Evolutionary conservation across 2,797 vertebrate genomes (phyloP).

Genomic region (Malacoctenus gilli): DNA sequence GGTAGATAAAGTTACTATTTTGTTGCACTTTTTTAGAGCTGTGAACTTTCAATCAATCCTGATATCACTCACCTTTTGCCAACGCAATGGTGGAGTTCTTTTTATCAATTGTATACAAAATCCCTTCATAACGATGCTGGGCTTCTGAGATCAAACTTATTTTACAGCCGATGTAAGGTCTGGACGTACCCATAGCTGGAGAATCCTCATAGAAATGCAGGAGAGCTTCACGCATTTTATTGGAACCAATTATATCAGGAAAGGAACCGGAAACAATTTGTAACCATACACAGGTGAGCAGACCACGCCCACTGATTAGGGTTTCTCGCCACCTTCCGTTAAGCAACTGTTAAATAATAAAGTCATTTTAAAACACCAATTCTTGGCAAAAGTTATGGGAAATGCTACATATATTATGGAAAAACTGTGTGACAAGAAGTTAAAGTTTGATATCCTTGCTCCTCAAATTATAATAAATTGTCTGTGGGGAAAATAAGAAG

Average conservation of each 20-base stretch:
- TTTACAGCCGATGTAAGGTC: constrained; percentile 89
- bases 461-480: too few relatives aligned
- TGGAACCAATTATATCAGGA: rapidly evolving
- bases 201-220: too few relatives aligned
- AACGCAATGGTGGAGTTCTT: constrained; percentile 90
- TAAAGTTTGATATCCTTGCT: too few relatives aligned
- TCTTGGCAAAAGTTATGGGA: too few relatives aligned
- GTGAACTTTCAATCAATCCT: too few relatives aligned
- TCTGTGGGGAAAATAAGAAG: too few relatives aligned
- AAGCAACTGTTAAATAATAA: not conserved
- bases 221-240: too few relatives aligned
- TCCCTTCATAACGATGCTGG: constrained; percentile 95
- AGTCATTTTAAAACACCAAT: too few relatives aligned
- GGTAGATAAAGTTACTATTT: too few relatives aligned
- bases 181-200: constrained; percentile 84
- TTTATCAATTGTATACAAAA: constrained; percentile 94
- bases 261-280: constrained; percentile 40
- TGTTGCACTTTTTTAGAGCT: too few relatives aligned
- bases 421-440: too few relatives aligned
- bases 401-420: too few relatives aligned
- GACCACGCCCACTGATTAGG: constrained; percentile 53
- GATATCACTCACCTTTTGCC: constrained; percentile 84
- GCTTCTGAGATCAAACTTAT: constrained; percentile 94
- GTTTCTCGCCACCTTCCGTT: constrained; percentile 46
- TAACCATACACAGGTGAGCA: constrained; percentile 41